phyloP scores from a whole-genome alignment of 2,113 vertebrate species.

The Odobenus rosmarus region DNA sequence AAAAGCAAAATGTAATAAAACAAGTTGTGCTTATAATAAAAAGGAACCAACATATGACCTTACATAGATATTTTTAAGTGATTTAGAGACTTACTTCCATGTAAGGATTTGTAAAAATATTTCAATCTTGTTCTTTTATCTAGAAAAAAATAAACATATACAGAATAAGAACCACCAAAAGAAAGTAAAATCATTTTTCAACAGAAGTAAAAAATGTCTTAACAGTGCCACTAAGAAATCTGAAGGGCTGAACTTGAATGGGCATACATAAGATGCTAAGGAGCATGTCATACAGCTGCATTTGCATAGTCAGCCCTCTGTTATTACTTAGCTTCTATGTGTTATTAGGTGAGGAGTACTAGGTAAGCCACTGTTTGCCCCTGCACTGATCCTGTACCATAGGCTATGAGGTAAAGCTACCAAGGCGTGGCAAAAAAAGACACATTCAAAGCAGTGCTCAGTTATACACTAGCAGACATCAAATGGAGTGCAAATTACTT shows the following conservation, averaged over 20 bases:
- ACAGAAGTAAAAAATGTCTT: neutral
- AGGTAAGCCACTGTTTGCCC: neutral
- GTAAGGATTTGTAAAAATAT: neutral
- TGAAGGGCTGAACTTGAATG: neutral
- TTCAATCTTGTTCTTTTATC: neutral
- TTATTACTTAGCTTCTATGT: neutral
- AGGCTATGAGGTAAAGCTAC: neutral
- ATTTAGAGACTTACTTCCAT: neutral
- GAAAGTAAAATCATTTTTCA: neutral
- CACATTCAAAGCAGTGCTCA: neutral
- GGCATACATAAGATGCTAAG: neutral
- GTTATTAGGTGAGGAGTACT: neutral
- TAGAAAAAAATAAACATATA: neutral
- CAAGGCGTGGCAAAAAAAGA: neutral
- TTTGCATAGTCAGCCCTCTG: neutral
- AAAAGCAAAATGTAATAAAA: neutral
- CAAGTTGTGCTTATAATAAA: neutral
- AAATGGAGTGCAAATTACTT: neutral
- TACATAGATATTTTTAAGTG: neutral
- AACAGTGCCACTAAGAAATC: neutral
- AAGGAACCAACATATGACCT: neutral
- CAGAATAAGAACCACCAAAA: neutral
- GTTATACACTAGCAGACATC: neutral
- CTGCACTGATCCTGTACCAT: neutral
- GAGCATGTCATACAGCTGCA: neutral